phyloP scores from a whole-genome alignment of 92 coral and sea anemone genomes.

The Heteractis magnifica region DNA sequence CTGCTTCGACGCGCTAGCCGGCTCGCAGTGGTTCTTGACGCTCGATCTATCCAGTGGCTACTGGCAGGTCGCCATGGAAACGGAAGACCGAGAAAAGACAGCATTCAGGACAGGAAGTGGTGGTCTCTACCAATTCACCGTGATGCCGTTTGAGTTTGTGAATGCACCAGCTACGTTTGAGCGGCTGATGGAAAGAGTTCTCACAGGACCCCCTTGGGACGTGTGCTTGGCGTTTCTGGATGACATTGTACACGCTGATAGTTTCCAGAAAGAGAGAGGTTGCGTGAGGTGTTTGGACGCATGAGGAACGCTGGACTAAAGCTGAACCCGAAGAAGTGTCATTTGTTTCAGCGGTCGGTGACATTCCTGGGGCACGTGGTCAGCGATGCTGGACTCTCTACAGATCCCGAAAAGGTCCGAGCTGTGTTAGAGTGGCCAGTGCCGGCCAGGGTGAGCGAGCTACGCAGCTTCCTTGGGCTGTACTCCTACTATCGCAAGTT shows the following conservation, averaged over 20 bases:
- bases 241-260: slow-evolving; percentile 8
- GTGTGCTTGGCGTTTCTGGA: slow-evolving; percentile 5
- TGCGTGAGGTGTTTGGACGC: slow-evolving; percentile 33
- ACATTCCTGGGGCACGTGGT: slow-evolving; percentile 52
- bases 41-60: slow-evolving; percentile 5
- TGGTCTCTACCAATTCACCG: not conserved
- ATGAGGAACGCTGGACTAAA: slow-evolving; percentile 34
- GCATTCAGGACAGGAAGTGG: slow-evolving; percentile 9
- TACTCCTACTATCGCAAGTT: slow-evolving; percentile 19
- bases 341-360: slow-evolving; percentile 30
- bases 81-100: not conserved
- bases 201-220: not conserved
- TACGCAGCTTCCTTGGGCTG: slow-evolving; percentile 41
- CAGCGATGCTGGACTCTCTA: slow-evolving; percentile 28
- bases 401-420: slow-evolving; percentile 27
- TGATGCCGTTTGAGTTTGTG: slow-evolving; percentile 1
- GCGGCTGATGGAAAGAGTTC: not conserved
- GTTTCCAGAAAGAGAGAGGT: slow-evolving; percentile 30
- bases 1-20: slow-evolving; percentile 36
- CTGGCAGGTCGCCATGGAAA: too few relatives aligned
- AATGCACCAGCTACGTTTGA: slow-evolving; percentile 12
- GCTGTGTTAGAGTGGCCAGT: slow-evolving; percentile 36
- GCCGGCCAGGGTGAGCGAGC: not conserved
- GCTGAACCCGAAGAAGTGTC: slow-evolving; percentile 51
- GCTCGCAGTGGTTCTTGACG: slow-evolving; percentile 34